Percentiles rank a stretch among this genome's conserved stretches.
Evolutionary conservation across 2,113 vertebrate species (phyloP).

Genomic region (Pandion haliaetus): DNA sequence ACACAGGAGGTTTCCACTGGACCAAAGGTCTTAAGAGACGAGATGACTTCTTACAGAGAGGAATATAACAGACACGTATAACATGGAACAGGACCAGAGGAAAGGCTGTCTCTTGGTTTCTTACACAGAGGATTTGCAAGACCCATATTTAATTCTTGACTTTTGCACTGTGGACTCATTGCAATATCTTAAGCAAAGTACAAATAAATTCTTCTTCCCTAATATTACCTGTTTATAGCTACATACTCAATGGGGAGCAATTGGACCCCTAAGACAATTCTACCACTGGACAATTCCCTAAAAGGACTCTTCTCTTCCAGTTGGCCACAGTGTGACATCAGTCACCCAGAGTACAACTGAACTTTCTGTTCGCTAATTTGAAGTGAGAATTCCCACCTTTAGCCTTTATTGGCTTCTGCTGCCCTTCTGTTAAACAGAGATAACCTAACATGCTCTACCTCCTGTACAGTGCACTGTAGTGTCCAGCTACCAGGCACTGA

Average conservation of each 20-base stretch:
- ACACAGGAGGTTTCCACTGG: neutral
- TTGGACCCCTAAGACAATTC: neutral
- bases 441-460: neutral
- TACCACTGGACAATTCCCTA: neutral
- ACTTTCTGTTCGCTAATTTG: neutral
- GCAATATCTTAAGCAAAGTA: neutral
- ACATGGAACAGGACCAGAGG: neutral
- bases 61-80: neutral
- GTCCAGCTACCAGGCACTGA: neutral
- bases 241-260: neutral
- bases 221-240: neutral
- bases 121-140: neutral
- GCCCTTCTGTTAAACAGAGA: neutral
- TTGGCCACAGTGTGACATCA: neutral
- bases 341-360: neutral
- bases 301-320: neutral
- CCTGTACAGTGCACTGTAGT: neutral
- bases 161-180: neutral
- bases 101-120: neutral
- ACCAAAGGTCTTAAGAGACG: neutral
- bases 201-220: neutral
- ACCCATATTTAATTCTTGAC: neutral
- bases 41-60: neutral
- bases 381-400: neutral
- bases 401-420: neutral